Evolutionary conservation across 2,888 invertebrate species (phyloP), one percentile per base, ranked within the genome.

Genomic region (Ophion costatus): DNA sequence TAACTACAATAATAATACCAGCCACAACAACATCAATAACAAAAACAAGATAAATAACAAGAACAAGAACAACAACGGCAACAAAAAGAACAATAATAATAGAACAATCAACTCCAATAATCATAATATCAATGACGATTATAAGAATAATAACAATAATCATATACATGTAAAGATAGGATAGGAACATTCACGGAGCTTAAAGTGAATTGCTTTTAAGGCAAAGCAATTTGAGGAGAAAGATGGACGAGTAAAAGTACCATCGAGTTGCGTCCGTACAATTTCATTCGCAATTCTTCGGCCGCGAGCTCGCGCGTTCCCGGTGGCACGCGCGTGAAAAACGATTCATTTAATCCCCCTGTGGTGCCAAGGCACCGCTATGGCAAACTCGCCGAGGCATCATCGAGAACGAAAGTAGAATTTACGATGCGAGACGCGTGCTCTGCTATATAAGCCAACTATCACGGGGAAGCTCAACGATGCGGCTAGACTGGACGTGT

Each of bases 371-470:
- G 59, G 70, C 24, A 70, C 56, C 14, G 45, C 45, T 20, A 22
- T n/a, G 69, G 78, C 51, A 59, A 71, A 64, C 70, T 63, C 73
- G 66, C 51, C 77, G 80, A 63, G 76, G 69, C 80, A 84, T 74
- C 84, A 82, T 83, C 85, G 83, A 85, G 85, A 85, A 85, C 80
- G 85, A 85, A 85, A 85, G 85, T 85, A 69, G 71, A 80, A 64
- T 85, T 85, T 85, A 83, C 85, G 83, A 85, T 85, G 85, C 85
- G 85, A 80, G 76, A 85, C 85, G 85, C 77, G 85, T 85, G 73
- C 66, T 77, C 45, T 74, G 66, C 67, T 42, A 59, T 70, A 79
- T 59, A 75, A 70, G 63, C 29, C 61, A 76, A 75, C 81, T 74
- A 74, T 64, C 29, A 66, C 66, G 24, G 42, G 71, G 51, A 56